Base-by-base conservation (phyloP, 2,888 invertebrate genomes). In the Drosophila anomalata region DNA sequence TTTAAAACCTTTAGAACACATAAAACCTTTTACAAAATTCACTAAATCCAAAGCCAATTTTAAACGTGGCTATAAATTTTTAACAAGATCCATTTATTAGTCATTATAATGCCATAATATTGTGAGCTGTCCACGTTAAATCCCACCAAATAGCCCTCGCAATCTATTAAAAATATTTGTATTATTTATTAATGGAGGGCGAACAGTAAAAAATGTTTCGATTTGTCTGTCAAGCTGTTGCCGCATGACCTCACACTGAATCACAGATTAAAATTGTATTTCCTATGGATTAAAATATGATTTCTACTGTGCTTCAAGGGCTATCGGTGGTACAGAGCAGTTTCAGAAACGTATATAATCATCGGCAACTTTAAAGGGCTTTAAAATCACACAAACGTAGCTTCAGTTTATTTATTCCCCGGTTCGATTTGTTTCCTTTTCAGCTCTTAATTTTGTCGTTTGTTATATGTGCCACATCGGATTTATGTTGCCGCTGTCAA, bases 401-500 rank as follows among this genome's bases (percentile, higher is more conserved):
- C 12, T 36, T 0, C 7, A 5, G n/a, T 33, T 36, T 36, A 48
- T 39, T 57, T 39, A 57, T 29, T 6, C 6, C 9, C 12, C 39
- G 36, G 29, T 46, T 66, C 47, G 46, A 66, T 53, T 65, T 53
- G 24, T 60, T 31, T 39, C 29, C 29, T 14, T 66, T 46, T 52
- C 17, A 63, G 22, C 52, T 39, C 52, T 66, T 53, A 44, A 46
- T 31, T 52, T 52, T 39, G 31, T 41, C 67, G 52, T 67, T 63
- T 63, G 53, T 63, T 31, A 53, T 63, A 53, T 46, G 24, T 47
- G 65, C 39, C 53, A 53, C 36, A 56, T 12, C 7, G 69, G 44
- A 65, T 73, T 71, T 73, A 57, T 65, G 53, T 62, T 47, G 72
- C n/a, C 36, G 31, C 67, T 24, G 67, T 66, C 46, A 39, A 53